phyloP scores from a whole-genome alignment of 2,888 invertebrate genomes.

The Apamea monoglypha region DNA sequence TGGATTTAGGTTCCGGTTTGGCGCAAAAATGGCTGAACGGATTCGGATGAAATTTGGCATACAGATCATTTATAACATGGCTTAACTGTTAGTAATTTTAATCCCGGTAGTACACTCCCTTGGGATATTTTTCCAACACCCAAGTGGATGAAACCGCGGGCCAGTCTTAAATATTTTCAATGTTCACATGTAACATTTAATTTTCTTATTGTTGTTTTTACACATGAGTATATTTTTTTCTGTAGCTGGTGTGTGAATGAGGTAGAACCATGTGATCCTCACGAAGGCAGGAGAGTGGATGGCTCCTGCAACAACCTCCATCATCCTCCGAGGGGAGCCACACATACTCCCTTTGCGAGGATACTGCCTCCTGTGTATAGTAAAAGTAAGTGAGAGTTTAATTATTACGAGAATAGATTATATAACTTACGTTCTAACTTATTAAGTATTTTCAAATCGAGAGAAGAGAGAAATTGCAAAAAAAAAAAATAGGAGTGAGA shows the following conservation, averaged over 20 bases:
- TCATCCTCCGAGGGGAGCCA: constrained; percentile 74
- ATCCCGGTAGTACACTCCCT: too few relatives aligned
- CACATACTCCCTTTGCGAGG: constrained; percentile 78
- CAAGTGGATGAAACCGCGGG: too few relatives aligned
- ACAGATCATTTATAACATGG: background rate
- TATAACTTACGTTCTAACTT: too few relatives aligned
- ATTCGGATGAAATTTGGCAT: background rate
- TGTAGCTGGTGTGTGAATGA: constrained; percentile 80
- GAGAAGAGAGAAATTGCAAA: background rate
- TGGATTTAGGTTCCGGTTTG: background rate
- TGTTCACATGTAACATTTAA: background rate
- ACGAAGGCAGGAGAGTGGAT: constrained; percentile 79
- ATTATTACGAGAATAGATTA: background rate
- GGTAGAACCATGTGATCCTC: constrained; percentile 75
- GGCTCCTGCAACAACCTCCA: constrained; percentile 82
- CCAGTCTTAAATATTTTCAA: background rate
- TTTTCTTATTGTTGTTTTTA: too few relatives aligned
- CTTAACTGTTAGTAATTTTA: background rate
- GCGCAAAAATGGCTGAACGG: background rate
- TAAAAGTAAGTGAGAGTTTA: constrained; percentile 67
- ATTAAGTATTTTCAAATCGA: background rate
- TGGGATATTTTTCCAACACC: too few relatives aligned
- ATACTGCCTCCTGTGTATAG: constrained; percentile 76
- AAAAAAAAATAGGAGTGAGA: too few relatives aligned
- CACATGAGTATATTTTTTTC: background rate